These are phyloP conservation scores for Ostrea edulis DNA, from an alignment of 1,140 invertebrate species.

Conservation along the genomic window DNA sequence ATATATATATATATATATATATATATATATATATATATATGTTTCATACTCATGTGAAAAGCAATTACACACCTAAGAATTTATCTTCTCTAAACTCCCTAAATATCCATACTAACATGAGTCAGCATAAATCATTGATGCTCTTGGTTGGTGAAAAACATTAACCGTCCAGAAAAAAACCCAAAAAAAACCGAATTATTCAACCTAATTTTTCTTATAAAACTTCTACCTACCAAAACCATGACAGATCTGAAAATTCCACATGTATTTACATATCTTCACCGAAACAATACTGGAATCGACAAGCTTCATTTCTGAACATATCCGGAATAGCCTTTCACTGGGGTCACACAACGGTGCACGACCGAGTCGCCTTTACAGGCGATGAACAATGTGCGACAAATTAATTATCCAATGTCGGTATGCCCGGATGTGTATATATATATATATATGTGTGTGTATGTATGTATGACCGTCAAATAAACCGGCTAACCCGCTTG, in stretches of 20 bases:
- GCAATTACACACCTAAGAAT: too few relatives aligned
- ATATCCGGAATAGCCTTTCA: neutral
- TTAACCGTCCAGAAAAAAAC: too few relatives aligned
- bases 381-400: neutral
- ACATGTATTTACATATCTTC: neutral
- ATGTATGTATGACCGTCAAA: neutral
- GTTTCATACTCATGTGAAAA: too few relatives aligned
- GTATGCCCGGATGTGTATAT: neutral
- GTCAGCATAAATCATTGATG: too few relatives aligned
- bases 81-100: too few relatives aligned
- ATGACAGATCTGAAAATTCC: neutral
- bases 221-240: neutral
- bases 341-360: neutral
- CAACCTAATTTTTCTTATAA: neutral
- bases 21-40: too few relatives aligned
- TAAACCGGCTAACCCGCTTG: neutral
- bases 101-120: too few relatives aligned
- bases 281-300: neutral
- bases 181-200: too few relatives aligned
- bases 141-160: too few relatives aligned
- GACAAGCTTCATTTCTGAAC: neutral
- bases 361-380: slow-evolving; percentile 31
- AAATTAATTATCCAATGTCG: slow-evolving; percentile 37
- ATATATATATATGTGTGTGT: neutral
- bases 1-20: too few relatives aligned